Evolutionary conservation across 1,140 invertebrate species (phyloP).

Genomic region (Rhopalosiphum maidis): DNA sequence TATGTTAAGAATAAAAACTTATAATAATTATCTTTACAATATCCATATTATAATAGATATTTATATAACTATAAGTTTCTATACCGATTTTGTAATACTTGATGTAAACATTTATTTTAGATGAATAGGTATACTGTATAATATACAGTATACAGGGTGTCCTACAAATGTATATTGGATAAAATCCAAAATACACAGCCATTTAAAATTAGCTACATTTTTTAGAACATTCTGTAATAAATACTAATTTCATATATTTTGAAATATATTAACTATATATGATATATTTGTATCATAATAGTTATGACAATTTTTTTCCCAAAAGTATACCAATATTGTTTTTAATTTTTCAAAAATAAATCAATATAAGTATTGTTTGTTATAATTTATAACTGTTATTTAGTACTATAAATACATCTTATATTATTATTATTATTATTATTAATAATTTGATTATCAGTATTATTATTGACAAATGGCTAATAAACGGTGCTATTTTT

Average conservation of each 20-base stretch:
- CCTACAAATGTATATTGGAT: neutral
- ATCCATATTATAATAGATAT: neutral
- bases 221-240: neutral
- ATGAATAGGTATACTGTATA: neutral
- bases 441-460: neutral
- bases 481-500: constrained; percentile 15
- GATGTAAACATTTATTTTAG: neutral
- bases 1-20: neutral
- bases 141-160: neutral
- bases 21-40: neutral
- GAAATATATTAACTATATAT: neutral
- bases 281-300: neutral
- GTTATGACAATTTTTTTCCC: neutral
- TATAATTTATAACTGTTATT: constrained; percentile 6
- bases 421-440: constrained; percentile 9
- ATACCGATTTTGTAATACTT: neutral
- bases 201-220: neutral
- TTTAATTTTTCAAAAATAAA: constrained; percentile 5
- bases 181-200: neutral
- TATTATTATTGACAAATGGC: neutral
- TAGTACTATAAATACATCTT: neutral
- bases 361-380: constrained; percentile 11
- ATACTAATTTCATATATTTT: neutral
- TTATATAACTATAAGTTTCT: neutral
- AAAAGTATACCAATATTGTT: neutral